These are phyloP conservation scores for Nematostella vectensis DNA, from an alignment of 92 coral and sea anemone genomes.

Conservation along the genomic window DNA sequence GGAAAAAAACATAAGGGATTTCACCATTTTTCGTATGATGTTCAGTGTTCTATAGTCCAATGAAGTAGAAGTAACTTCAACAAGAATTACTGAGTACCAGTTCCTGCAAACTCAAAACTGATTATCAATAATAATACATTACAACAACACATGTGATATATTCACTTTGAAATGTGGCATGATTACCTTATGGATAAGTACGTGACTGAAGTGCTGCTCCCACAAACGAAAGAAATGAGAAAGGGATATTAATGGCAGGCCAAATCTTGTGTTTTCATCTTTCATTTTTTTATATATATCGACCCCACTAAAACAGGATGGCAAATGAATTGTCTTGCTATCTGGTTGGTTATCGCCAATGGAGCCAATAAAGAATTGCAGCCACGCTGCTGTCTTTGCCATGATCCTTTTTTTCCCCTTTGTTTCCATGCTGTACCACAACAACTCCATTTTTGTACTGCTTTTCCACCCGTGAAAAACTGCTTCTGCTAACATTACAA, in stretches of 20 bases:
- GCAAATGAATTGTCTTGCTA: constrained; percentile 31
- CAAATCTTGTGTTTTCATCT: constrained; percentile 14
- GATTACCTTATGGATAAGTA: constrained; percentile 30
- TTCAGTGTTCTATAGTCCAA: too few relatives aligned
- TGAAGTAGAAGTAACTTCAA: too few relatives aligned
- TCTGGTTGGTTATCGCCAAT: constrained; percentile 42
- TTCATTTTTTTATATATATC: constrained; percentile 21
- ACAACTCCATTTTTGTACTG: constrained; percentile 21
- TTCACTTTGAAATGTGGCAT: too few relatives aligned
- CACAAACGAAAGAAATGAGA: constrained; percentile 32
- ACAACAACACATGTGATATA: too few relatives aligned
- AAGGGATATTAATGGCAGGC: constrained; percentile 17
- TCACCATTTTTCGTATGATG: too few relatives aligned
- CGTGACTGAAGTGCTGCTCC: constrained; percentile 27
- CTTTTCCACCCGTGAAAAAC: constrained; percentile 13
- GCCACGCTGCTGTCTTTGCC: constrained; percentile 36
- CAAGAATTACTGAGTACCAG: background rate
- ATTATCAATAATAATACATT: too few relatives aligned
- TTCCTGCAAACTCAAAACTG: background rate
- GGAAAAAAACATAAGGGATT: background rate
- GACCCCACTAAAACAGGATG: constrained; percentile 25
- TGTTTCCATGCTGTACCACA: constrained; percentile 21
- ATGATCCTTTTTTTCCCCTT: constrained; percentile 12
- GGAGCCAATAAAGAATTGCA: constrained; percentile 15
- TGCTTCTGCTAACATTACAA: constrained; percentile 8